Evolutionary conservation across 2,888 invertebrate species (phyloP), one percentile per base, ranked within the genome.

Genomic region (Rhogogaster chlorosoma): DNA sequence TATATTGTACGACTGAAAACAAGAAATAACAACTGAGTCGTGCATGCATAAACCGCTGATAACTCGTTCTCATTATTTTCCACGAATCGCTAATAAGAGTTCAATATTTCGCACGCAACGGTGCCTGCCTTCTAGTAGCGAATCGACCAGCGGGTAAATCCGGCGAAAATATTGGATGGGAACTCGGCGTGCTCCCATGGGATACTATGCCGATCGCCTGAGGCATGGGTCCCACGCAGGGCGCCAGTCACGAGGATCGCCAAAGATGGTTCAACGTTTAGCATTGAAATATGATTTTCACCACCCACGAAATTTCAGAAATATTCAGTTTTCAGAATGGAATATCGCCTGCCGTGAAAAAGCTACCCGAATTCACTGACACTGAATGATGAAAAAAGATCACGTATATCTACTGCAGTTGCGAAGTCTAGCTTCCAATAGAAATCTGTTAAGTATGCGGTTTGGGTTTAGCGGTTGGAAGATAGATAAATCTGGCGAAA

Each of bases 101-200:
- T 22, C 10, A 73, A 73, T 73, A 73, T 42, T 73, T 73, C 38
- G 38, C 71, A 73, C 71, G 71, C 71, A 42, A 73, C 49, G 53
- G 15, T 67, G 61, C 22, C 10, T 45, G 45, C 26, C 42, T 29
- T 22, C 12, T 32, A n/a, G 26, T 38, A 26, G 57, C 18, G 36
- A 75, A 77, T 75, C 18, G 18, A 49, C 77, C 84, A 29, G 32
- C 45, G 29, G 53, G 53, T 38, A 77, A 77, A 77, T 77, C 78
- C 29, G n/a, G 26, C 57, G 84, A 73, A 61, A 82, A 86, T 87
- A 86, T 80, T 26, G 85, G 85, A 88, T 87, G 88, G 88, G 88
- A 88, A 88, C 84, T 84, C 29, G 84, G 83, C 75, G 87, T 83
- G 86, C 87, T 88, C 88, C 86, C 88, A 87, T 88, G 86, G 87